Conservation (phyloP, 2,113 vertebrate species). For the Sinocyclocheilus anophthalmus region DNA sequence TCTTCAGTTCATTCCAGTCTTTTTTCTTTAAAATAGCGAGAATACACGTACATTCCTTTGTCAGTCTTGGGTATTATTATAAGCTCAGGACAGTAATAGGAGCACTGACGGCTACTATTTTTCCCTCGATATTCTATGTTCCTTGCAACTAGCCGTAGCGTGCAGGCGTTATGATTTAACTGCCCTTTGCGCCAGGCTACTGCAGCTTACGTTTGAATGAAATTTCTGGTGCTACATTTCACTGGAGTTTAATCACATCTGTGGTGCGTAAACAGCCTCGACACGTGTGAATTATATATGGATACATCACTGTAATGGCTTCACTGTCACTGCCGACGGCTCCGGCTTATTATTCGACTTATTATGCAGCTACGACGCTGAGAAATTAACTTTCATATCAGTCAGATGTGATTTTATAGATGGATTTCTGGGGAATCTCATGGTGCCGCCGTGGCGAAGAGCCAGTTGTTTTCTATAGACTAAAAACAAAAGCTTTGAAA, state of each 20-base stretch:
- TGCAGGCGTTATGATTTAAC: conserved; percentile 70
- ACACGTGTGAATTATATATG: conserved; percentile 28
- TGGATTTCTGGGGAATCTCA: not conserved
- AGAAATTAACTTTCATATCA: conserved; percentile 23
- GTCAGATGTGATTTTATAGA: not conserved
- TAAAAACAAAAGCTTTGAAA: too few species aligned
- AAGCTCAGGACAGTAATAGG: conserved; percentile 19
- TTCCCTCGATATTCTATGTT: conserved; percentile 46
- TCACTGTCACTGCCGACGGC: conserved; percentile 8
- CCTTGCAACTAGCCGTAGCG: conserved; percentile 63
- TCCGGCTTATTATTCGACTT: conserved; percentile 16
- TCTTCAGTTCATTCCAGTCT: not conserved
- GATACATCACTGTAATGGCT: conserved; percentile 37
- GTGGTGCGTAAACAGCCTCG: conserved; percentile 10
- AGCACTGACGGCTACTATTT: conserved; percentile 25
- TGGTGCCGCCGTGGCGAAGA: too few species aligned
- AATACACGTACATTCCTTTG: conserved; percentile 60
- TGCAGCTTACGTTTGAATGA: not conserved
- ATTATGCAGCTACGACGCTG: conserved; percentile 16
- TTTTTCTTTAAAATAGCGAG: conserved; percentile 54
- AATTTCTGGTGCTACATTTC: not conserved
- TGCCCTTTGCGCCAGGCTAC: conserved; percentile 69
- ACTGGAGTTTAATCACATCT: conserved; percentile 15
- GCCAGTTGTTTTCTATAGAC: too few species aligned
- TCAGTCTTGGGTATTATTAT: conserved; percentile 40